phyloP scores from a whole-genome alignment of 2,888 invertebrate species.

The Eledone cirrhosa region DNA sequence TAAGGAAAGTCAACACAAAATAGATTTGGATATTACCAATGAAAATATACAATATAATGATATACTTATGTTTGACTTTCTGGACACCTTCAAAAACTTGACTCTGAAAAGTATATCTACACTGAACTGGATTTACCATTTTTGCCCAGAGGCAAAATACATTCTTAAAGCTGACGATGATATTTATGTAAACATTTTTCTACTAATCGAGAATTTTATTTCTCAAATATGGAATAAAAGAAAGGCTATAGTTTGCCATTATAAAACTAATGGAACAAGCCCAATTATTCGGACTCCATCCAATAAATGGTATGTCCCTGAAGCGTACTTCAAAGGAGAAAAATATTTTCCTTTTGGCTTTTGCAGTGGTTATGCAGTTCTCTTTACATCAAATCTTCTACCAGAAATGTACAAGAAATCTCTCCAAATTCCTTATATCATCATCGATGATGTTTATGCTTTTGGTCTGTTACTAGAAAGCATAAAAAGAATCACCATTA shows the following conservation, averaged over 20 bases:
- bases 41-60: conserved; percentile 42
- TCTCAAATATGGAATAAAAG: conserved; percentile 37
- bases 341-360: conserved; percentile 52
- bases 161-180: conserved; percentile 50
- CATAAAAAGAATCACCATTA: conserved; percentile 41
- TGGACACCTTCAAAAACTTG: conserved; percentile 42
- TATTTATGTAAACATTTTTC: conserved; percentile 52
- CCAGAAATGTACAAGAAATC: conserved; percentile 51
- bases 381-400: conserved; percentile 49
- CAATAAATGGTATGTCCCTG: conserved; percentile 51
- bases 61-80: conserved; percentile 44
- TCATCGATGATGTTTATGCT: conserved; percentile 61
- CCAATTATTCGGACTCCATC: conserved; percentile 43
- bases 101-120: conserved; percentile 43
- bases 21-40: conserved; percentile 35
- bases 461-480: conserved; percentile 52
- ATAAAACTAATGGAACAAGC: conserved; percentile 42
- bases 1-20: conserved; percentile 38
- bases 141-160: conserved; percentile 40
- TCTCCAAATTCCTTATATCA: conserved; percentile 46
- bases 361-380: conserved; percentile 56
- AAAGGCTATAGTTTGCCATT: conserved; percentile 44
- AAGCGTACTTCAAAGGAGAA: conserved; percentile 40
- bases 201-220: conserved; percentile 42
- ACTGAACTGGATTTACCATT: conserved; percentile 40